These are phyloP conservation scores for Amblyraja radiata DNA, from an alignment of 2,797 vertebrate genomes.

Conservation along the genomic window DNA sequence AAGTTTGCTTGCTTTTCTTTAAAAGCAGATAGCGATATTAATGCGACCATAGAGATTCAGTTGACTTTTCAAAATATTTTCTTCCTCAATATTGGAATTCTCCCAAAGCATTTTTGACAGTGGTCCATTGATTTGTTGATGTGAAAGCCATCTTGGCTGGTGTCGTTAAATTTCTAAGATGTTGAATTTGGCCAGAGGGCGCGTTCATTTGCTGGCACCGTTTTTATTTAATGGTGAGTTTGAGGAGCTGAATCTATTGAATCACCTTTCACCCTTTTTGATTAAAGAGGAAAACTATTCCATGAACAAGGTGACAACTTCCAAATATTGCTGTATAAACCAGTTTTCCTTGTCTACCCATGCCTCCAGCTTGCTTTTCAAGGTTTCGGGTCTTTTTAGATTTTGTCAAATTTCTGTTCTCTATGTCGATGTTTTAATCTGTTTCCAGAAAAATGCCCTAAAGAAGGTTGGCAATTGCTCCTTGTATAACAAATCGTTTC, in stretches of 20 bases:
- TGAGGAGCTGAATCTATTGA: not conserved
- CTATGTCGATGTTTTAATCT: not conserved
- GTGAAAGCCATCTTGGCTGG: not conserved
- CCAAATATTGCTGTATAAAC: not conserved
- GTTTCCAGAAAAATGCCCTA: not conserved
- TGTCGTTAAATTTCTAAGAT: constrained; percentile 5
- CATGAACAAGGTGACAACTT: not conserved
- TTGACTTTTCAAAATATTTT: constrained; percentile 17
- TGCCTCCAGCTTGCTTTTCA: not conserved
- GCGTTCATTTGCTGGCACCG: not conserved
- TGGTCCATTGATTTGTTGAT: constrained; percentile 17
- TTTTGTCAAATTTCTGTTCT: not conserved
- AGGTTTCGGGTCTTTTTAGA: not conserved
- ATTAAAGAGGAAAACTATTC: not conserved
- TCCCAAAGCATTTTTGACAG: constrained; percentile 21
- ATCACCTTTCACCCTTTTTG: not conserved
- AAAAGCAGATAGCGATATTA: not conserved
- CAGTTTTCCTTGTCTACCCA: not conserved
- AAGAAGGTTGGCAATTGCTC: not conserved
- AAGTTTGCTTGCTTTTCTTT: not conserved
- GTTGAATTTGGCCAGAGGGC: constrained; percentile 17
- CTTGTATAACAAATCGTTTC: not conserved
- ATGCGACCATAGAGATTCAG: not conserved
- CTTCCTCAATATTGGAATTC: constrained; percentile 12
- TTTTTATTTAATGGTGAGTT: not conserved